Base-by-base conservation (phyloP, 1,140 invertebrate species). In the Drosophila lacertosa region DNA sequence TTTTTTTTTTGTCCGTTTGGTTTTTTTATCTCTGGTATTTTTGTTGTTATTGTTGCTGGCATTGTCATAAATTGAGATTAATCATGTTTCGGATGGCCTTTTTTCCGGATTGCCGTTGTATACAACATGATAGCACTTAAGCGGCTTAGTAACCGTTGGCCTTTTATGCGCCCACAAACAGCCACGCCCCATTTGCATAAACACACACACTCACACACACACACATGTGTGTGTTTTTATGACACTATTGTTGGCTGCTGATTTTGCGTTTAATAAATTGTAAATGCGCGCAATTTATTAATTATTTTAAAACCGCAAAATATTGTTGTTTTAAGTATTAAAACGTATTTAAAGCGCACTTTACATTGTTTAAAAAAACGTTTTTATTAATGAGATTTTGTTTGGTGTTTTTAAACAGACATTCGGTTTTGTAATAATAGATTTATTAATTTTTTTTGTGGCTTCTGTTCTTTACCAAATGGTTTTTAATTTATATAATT, bases 11-110 rank as follows among this genome's bases (percentile, higher is more conserved):
- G 26, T 29, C 6, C 50, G 2, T 48, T 60, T 24, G 11, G 32
- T 15, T 51, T 5, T 29, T 63, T 15, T 42, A 9, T 13, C 7
- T n/a, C 13, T 51, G 55, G 0, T 18, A 16, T 22, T 57, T 51
- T 11, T 60, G 29, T 22, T 66, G 58, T 68, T 64, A n/a, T 53
- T 26, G 35, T 45, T 54, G 18, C 59, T 50, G 81, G 37, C 44
- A 54, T 71, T 86, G 82, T 88, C 82, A 86, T 86, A 86, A 86
- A 86, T 86, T 82, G 77, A 86, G 82, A 86, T 86, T 86, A 86
- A 86, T 86, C 82, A 77, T 86, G 83, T 74, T 88, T 68, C 65
- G 51, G 77, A 77, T 88, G 74, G 64, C 40, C 64, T 58, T 60
- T 39, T 35, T 72, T 33, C 62, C 40, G 59, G 62, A 71, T 75